Evolutionary conservation across 2,888 invertebrate species (phyloP), one percentile per base, ranked within the genome.

Genomic region (Falcaria lacertinaria): DNA sequence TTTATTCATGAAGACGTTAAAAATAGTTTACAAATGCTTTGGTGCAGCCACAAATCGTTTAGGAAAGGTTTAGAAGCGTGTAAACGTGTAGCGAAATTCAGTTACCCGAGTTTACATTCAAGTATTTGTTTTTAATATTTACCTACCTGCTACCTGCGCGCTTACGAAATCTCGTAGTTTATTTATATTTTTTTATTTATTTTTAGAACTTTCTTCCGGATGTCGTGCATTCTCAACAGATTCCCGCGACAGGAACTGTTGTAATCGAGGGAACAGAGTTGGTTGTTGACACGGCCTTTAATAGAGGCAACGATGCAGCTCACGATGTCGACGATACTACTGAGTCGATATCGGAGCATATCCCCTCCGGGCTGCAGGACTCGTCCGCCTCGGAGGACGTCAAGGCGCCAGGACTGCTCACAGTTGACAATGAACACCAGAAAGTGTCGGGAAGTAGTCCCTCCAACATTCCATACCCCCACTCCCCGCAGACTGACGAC

Each of bases 201-300:
- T 89, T 89, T 87, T 89, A 89, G 88, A 86, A 80, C 61, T 71
- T 82, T 79, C 88, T 89, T 81, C 88, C 88, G 88, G 88, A 89
- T 82, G 87, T 89, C 74, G 88, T 88, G 66, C 81, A 89, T 84
- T 83, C 82, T 67, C 86, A 88, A 80, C 86, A 82, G 76, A 81
- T 82, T 70, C 66, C 73, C 64, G 64, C 76, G 57, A 50, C 72
- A 68, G 84, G 61, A 64, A 66, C 64, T 57, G 72, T 60, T 50
- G 67, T 64, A 60, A 65, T 64, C 35, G 63, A 63, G 44, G 74
- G 70, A 56, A 62, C 64, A 48, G 71, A 66, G 44, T 48, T 67
- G 43, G 67, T 59, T 60, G 58, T 49, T 53, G 69, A 69, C 39
- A 53, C 67, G 14, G 65, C 57, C 46, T 69, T 64, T 49, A 66